phyloP scores from a whole-genome alignment of 2,888 invertebrate species.

The Pediacus dermestoides region DNA sequence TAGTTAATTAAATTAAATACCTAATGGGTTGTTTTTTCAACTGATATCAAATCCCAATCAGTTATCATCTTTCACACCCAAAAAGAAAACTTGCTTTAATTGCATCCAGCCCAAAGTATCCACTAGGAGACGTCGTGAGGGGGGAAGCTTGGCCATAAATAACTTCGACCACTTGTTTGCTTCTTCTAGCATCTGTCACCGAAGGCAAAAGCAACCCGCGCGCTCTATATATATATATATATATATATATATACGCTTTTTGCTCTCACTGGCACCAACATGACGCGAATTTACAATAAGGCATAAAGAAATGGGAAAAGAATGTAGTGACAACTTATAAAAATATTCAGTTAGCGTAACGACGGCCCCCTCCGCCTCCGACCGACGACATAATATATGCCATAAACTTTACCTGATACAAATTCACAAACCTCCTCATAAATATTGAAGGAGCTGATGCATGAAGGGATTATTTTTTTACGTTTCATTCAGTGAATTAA shows the following conservation, averaged over 20 bases:
- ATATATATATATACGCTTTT: conserved; percentile 28
- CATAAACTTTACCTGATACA: conserved; percentile 21
- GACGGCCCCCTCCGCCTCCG: no score
- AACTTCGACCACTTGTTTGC: conserved; percentile 49
- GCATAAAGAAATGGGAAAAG: conserved; percentile 30
- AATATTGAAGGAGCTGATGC: conserved; percentile 26
- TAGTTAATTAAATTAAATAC: no score
- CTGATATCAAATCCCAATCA: no score
- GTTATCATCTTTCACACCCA: no score
- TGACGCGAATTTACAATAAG: conserved; percentile 36
- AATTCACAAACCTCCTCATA: conserved; percentile 21
- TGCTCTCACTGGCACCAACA: conserved; percentile 23
- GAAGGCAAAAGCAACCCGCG: conserved; percentile 30
- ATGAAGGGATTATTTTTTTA: no score
- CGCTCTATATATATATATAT: no score
- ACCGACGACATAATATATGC: conserved; percentile 24
- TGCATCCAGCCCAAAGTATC: no score
- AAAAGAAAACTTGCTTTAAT: no score
- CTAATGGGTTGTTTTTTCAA: no score
- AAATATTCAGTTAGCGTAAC: conserved; percentile 30
- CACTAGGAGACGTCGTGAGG: no score
- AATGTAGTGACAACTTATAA: conserved; percentile 31
- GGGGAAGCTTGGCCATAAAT: no score
- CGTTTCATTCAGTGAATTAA: no score
- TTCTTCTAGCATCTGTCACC: conserved; percentile 43